Evolutionary conservation across 2,888 invertebrate species (phyloP).

Genomic region (Meiosimyza platycephala): DNA sequence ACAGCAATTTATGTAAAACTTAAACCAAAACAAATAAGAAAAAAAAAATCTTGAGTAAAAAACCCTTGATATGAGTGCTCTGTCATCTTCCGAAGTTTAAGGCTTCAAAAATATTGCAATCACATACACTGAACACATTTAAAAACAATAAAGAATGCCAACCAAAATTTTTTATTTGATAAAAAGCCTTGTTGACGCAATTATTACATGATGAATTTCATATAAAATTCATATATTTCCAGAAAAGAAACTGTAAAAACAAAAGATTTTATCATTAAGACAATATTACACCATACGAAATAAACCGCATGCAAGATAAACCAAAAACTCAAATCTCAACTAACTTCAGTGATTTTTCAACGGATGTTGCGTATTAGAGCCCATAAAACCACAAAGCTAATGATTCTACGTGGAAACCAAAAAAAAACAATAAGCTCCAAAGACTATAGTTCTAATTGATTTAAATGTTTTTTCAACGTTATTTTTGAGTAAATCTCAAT

Average conservation of each 20-base stretch:
- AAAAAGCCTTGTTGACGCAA: no score
- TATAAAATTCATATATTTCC: no score
- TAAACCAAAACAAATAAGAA: no score
- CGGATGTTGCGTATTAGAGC: conserved; percentile 21
- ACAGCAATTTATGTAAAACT: no score
- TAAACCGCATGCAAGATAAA: conserved; percentile 11
- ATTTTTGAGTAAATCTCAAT: conserved; percentile 3
- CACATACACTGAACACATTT: no score
- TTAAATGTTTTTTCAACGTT: conserved; percentile 1
- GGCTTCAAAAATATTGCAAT: no score
- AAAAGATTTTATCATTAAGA: conserved; percentile 24
- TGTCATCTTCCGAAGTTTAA: no score
- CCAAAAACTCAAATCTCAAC: neutral
- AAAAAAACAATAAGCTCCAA: neutral
- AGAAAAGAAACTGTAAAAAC: neutral
- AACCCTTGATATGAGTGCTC: no score
- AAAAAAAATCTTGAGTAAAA: no score
- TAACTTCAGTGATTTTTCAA: neutral
- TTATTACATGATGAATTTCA: no score
- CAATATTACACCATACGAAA: neutral
- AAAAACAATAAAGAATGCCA: no score
- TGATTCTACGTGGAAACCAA: neutral
- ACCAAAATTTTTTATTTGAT: no score
- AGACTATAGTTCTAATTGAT: conserved; percentile 14
- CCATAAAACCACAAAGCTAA: neutral